Percentiles rank a stretch among this genome's conserved stretches.
Evolutionary conservation across 2,797 vertebrate species (phyloP).

Genomic region (Ispidina lecontei): DNA sequence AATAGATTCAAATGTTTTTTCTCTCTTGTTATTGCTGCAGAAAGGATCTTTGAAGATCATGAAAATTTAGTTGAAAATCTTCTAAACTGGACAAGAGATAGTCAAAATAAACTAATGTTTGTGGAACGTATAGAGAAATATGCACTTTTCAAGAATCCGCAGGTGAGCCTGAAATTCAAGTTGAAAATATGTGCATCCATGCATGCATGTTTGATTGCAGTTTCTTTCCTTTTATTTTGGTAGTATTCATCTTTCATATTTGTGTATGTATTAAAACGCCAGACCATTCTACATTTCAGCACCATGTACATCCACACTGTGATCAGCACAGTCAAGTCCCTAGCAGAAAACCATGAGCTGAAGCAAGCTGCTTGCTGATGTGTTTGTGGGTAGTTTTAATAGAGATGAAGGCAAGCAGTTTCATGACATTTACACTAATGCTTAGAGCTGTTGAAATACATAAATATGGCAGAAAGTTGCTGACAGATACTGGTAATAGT

Average conservation of each 20-base stretch:
- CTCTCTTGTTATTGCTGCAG: conserved; percentile 74
- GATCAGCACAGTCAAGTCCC: background rate
- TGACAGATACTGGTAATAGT: background rate
- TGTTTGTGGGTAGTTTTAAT: background rate
- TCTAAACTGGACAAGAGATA: conserved; percentile 97
- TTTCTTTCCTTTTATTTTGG: background rate
- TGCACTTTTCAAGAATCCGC: conserved; percentile 96
- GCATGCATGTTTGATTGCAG: background rate
- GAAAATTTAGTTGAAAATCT: conserved; percentile 98
- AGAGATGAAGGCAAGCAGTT: background rate
- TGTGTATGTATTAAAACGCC: background rate
- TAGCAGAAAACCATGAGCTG: background rate
- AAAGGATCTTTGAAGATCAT: conserved; percentile 97
- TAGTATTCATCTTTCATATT: background rate
- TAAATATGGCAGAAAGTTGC: background rate
- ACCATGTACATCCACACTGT: fast-evolving
- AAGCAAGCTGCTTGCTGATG: background rate
- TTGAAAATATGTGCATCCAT: fast-evolving
- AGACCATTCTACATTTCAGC: background rate
- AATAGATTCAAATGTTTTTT: background rate
- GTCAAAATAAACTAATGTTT: conserved; percentile 97
- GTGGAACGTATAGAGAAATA: conserved; percentile 97
- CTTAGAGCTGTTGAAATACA: background rate
- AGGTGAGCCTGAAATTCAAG: conserved; percentile 77
- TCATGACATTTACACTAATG: background rate